Evolutionary conservation across 2,888 invertebrate species (phyloP).

Genomic region (Caenorhabditis uteleia): DNA sequence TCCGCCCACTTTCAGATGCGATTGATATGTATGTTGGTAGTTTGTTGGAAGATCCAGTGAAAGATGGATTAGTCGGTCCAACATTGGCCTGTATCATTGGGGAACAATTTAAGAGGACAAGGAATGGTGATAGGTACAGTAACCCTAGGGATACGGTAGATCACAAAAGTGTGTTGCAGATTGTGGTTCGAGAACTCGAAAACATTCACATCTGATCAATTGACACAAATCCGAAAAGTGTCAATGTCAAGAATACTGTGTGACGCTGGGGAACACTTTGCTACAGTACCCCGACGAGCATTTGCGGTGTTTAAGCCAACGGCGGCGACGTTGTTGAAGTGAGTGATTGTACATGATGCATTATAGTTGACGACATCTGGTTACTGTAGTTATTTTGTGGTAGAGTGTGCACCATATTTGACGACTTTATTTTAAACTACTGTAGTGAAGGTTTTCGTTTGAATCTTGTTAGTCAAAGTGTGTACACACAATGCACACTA

Average conservation of each 20-base stretch:
- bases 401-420: too few species aligned
- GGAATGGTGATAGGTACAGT: constrained; percentile 72
- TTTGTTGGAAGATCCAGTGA: constrained; percentile 71
- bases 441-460: too few species aligned
- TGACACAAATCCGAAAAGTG: constrained; percentile 81
- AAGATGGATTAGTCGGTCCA: constrained; percentile 72
- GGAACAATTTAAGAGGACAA: constrained; percentile 72
- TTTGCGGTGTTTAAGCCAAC: constrained; percentile 55
- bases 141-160: too few species aligned
- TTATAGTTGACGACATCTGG: background rate
- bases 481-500: too few species aligned
- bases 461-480: too few species aligned
- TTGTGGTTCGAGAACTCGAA: constrained; percentile 93
- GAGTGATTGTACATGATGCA: background rate
- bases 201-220: constrained; percentile 84
- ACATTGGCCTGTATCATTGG: constrained; percentile 72
- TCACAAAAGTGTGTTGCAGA: constrained; percentile 71
- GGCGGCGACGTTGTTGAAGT: too few species aligned
- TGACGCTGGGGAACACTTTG: constrained; percentile 52
- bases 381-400: background rate
- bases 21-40: constrained; percentile 74
- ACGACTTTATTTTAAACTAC: too few species aligned
- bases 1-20: constrained; percentile 26
- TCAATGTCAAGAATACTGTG: constrained; percentile 76
- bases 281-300: constrained; percentile 58